These are phyloP conservation scores for Itoplectis maculator DNA, from an alignment of 2,888 invertebrate genomes.

Conservation along the genomic window DNA sequence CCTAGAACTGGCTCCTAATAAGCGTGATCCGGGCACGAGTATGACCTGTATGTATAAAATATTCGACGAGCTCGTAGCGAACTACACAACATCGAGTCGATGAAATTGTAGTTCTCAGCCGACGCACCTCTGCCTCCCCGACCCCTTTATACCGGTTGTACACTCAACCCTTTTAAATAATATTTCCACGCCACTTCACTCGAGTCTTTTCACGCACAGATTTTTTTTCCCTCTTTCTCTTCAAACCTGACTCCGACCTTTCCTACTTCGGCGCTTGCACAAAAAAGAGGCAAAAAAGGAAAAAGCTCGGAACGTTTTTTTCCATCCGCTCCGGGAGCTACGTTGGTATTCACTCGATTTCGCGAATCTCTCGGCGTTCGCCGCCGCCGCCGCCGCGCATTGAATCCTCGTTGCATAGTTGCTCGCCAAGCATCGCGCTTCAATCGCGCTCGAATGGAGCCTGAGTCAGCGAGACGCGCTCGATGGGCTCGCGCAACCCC, in stretches of 20 bases:
- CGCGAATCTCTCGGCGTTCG: conserved; percentile 47
- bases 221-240: conserved; percentile 25
- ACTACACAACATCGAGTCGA: conserved; percentile 45
- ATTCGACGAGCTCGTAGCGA: conserved; percentile 46
- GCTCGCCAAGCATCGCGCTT: conserved; percentile 25
- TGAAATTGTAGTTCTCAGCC: conserved; percentile 56
- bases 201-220: conserved; percentile 54
- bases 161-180: conserved; percentile 62
- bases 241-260: conserved; percentile 41
- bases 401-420: conserved; percentile 43
- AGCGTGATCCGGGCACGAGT: conserved; percentile 30
- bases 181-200: conserved; percentile 63
- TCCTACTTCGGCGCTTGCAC: conserved; percentile 21
- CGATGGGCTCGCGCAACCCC: conserved; percentile 45
- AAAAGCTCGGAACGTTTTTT: background rate
- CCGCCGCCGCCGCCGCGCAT: conserved; percentile 27
- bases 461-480: conserved; percentile 49
- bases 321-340: background rate
- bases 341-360: conserved; percentile 56
- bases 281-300: background rate
- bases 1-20: conserved; percentile 62
- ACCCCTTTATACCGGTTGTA: conserved; percentile 7
- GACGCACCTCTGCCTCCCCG: too few species aligned
- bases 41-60: conserved; percentile 59
- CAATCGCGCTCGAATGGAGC: conserved; percentile 49